Evolutionary conservation across 2,113 vertebrate genomes (phyloP).

Genomic region (Egretta garzetta): DNA sequence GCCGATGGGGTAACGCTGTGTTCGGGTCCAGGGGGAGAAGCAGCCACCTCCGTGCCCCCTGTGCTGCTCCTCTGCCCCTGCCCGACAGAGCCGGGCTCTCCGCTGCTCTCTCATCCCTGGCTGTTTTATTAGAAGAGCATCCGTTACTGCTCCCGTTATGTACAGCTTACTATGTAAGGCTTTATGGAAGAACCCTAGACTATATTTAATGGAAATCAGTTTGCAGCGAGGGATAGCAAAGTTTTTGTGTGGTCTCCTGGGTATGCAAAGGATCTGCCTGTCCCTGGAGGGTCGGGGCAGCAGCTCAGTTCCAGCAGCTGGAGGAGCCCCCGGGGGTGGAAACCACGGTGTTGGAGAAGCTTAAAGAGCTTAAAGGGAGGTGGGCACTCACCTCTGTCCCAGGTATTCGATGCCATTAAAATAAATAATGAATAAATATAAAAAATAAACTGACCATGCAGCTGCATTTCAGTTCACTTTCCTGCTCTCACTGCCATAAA

Average conservation of each 20-base stretch:
- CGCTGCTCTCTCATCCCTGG: neutral
- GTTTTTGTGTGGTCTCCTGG: neutral
- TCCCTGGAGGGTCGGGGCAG: fast-evolving
- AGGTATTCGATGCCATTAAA: neutral
- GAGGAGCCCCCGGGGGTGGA: neutral
- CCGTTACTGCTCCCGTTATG: neutral
- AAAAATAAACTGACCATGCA: neutral
- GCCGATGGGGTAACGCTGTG: neutral
- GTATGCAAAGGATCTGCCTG: neutral
- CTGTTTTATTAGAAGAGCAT: neutral
- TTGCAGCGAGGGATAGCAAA: neutral
- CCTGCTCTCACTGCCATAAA: neutral
- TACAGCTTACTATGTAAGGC: neutral
- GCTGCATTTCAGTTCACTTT: neutral
- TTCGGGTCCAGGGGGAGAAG: neutral
- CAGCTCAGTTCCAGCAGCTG: fast-evolving
- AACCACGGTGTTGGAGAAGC: neutral
- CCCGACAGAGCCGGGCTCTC: neutral
- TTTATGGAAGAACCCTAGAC: neutral
- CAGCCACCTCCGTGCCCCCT: fast-evolving
- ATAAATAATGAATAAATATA: neutral
- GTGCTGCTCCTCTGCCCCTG: neutral
- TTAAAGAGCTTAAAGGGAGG: neutral
- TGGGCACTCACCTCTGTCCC: fast-evolving
- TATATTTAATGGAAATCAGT: neutral